Base-by-base conservation (phyloP, 1,140 invertebrate genomes). In the Ceratina australensis region DNA sequence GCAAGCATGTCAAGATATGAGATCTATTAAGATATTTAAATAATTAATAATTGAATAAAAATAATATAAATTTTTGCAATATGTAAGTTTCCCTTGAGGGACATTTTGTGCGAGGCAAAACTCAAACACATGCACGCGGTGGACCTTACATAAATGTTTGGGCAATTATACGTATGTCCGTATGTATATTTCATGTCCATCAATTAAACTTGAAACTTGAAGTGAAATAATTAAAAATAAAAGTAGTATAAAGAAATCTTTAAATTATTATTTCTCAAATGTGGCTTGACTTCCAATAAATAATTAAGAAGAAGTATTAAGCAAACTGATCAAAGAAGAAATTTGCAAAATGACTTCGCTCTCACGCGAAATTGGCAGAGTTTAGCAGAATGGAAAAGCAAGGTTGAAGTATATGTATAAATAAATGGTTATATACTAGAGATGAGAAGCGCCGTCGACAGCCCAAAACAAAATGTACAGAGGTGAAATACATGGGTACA, bases 1-100 rank as follows among this genome's bases (percentile, higher is more conserved):
- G 67, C 57, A 77, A 71, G 74, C 47, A 7, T 54, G 28, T 54
- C 74, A 63, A 71, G 67, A 18, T 77, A 63, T 5, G 28, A 61
- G 49, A 63, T 77, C 28, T 60, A 24, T 42, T 76, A 60, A 16
- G 0, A 61, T 42, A 69, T 60, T 52, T 10, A 42, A 42, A 42
- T 42, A 42, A 42, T 42, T 42, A 7, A 42, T 42, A 42, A 57
- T 47, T 57, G 1, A 13, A 52, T 57, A 47, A 42, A 67, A 61
- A 33, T 24, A 50, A 52, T 50, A 68, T 76, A 16, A 22, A 50
- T 42, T 13, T 15, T 7, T 33, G 7, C 2, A 33, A 33, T 33
- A 33, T n/a, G n/a, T n/a, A n/a, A n/a, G n/a, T 7, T 33, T 33
- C 33, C 7, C 33, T 33, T 33, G 33, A 7, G 7, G 7, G 33